phyloP scores from a whole-genome alignment of 2,888 invertebrate species.

The Dilophus febrilis region DNA sequence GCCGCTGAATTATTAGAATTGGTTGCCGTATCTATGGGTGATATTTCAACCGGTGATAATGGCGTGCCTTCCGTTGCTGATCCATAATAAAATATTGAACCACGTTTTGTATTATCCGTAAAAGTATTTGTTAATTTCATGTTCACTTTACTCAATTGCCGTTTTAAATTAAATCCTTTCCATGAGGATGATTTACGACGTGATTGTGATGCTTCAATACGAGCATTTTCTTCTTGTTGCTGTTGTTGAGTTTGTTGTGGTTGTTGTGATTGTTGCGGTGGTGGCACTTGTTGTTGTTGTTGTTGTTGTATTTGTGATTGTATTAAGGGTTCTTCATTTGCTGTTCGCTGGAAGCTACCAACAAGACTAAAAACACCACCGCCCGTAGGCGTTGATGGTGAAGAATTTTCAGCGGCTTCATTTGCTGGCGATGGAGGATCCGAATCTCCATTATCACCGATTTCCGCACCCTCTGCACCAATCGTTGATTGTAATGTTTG shows the following conservation, averaged over 20 bases:
- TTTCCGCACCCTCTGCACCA: slow-evolving; percentile 26
- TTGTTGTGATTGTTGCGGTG: slow-evolving; percentile 19
- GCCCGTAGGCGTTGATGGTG: slow-evolving; percentile 6
- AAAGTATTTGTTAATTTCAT: slow-evolving; percentile 53
- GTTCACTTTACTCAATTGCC: slow-evolving; percentile 65
- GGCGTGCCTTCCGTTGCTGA: slow-evolving; percentile 20
- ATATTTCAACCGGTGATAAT: slow-evolving; percentile 22
- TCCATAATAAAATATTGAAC: slow-evolving; percentile 32
- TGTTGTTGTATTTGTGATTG: slow-evolving; percentile 16
- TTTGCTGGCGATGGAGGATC: slow-evolving; percentile 33
- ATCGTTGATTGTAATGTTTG: slow-evolving; percentile 19
- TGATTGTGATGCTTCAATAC: slow-evolving; percentile 26
- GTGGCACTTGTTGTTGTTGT: slow-evolving; percentile 5
- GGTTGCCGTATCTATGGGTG: slow-evolving; percentile 15
- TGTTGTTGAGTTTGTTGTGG: slow-evolving; percentile 19
- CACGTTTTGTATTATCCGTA: slow-evolving; percentile 24
- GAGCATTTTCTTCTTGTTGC: slow-evolving; percentile 8
- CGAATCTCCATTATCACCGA: slow-evolving; percentile 29
- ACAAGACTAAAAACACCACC: no score
- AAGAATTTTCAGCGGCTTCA: slow-evolving; percentile 28
- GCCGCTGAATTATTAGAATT: slow-evolving; percentile 15
- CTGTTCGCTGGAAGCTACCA: no score
- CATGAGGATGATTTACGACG: slow-evolving; percentile 44
- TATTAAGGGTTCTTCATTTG: slow-evolving; percentile 12
- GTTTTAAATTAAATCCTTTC: slow-evolving; percentile 65